Evolutionary conservation across 1,140 invertebrate genomes (phyloP), one percentile per base, ranked within the genome.

Genomic region (Conus ventricosus): DNA sequence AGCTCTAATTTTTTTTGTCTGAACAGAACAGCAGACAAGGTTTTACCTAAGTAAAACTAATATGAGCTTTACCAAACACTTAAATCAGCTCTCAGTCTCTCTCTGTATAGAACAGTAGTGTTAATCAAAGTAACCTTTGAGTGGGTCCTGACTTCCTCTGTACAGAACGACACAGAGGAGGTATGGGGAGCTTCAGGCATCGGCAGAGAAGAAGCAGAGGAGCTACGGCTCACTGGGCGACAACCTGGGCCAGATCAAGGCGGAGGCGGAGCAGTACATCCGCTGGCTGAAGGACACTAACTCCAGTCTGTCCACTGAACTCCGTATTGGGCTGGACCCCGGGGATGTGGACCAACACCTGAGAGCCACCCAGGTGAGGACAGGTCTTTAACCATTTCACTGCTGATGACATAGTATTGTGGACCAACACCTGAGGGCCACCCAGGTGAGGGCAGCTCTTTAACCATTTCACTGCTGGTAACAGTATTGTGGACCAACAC

Each of bases 211-310:
- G 53, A 87, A 90, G n/a, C 90, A 91, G 85, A 88, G 90, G 39
- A 84, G 88, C 63, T 92, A 90, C 84, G 88, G 91, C 23, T 81
- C 88, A 15, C 84, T 94, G 57, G 91, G 88, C 15, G 83, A 76
- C 17, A 92, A 91, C 87, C 85, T 93, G 54, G 91, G 89, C 5
- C 91, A 92, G n/a, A 91, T 94, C 39, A 91, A 92, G 71, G 89
- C 91, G 8, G 92, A 94, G 57, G 94, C 94, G 81, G 91, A 94
- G 78, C 91, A 93, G n/a, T 93, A 97, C 88, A 96, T 97, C 90
- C 96, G 97, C 91, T 99, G 98, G 98, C 96, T 98, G 67, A 96
- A 97, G 89, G 96, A 97, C 71, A 97, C 97, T 94, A 97, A 97
- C 81, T 95, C 96, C 67, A 67, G 90, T 20, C 71, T 95, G 25